Base-by-base conservation (phyloP, 2,888 invertebrate genomes). In the Prosapia bicincta region DNA sequence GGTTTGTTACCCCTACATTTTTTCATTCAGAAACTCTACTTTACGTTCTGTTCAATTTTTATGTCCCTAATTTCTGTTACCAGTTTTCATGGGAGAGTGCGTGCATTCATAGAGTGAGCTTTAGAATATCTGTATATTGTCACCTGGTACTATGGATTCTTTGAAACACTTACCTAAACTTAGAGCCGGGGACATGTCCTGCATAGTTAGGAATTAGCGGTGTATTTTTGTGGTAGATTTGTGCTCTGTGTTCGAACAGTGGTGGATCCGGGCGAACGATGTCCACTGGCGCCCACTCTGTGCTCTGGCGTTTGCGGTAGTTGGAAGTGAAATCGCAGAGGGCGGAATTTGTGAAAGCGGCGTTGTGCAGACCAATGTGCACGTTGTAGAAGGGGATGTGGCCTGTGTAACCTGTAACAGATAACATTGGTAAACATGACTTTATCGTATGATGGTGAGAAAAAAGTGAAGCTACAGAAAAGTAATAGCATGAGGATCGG, bases 191-290 rank as follows among this genome's bases (percentile, higher is more conserved):
- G 72, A 94, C 91, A 82, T 94, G 93, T 0, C 93, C 94, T 1
- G 89, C 88, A 84, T 94, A 94, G 84, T 90, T 92, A 0, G 94
- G 93, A 80, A 93, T 83, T 86, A 93, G 89, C 5, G 93, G 93
- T 43, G 91, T 88, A 80, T 92, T 90, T 78, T 90, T 90, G 82
- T 91, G 92, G 83, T 94, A 94, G 78, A 94, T 89, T 83, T 91
- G 89, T 13, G 90, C 83, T 0, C 87, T 85, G 79, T 86, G 85
- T 68, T 86, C 85, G n/a, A 86, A 79, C 23, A 86, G 81, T 0
- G 87, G 88, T n/a, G 87, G 87, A 82, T 88, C 87, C 1, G 86
- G 86, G 68, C 85, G 83, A 79, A 87, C 85, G 78, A 90, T 87
- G 78, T 88, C 88, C 9, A 90, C 89, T 5, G 93, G 92, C 28